Base-by-base conservation (phyloP, 2,797 vertebrate species). In the Manis javanica region DNA sequence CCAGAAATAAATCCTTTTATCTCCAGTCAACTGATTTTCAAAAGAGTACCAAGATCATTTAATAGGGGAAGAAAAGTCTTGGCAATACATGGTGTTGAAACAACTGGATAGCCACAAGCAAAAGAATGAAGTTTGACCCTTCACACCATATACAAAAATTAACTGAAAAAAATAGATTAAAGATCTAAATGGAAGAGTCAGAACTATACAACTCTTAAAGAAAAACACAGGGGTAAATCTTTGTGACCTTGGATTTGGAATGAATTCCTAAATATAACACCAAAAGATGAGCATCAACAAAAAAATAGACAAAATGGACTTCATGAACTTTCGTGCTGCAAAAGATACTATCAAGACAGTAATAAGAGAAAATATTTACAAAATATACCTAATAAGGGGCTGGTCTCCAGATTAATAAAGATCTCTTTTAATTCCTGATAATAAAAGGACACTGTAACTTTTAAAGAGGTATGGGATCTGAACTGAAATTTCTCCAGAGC, bases 191-290 rank as follows among this genome's bases (percentile, higher is more conserved):
- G 49, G n/a, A 34, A 34, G 83, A 66, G 39, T 26, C 49, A 82
- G 87, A 85, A 57, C 24, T 66, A 37, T 69, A 39, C 84, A 87
- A 39, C 8, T 66, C 31, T 49, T 57, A 42, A 16, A 34, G 31
- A 68, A 88, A 95, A 71, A n/a, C 6, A 46, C 16, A 66, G 39
- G 9, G n/a, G 34, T 39, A 51, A 82, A 57, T 91, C 37, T 39
- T 75, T 12, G n/a, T 18, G 18, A n/a, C 51, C n/a, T 66, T 68
- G n/a, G 26, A 39, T 74, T 75, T 82, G 19, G 26, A 46, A 53
- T 86, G 15, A 19, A 85, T 96, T 79, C 37, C 79, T 93, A 95
- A 64, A 75, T 49, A 34, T 26, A 57, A 94, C 8, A 61, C 24
- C 11, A 71, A 86, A 82, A 89, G 31, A 94, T n/a, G 12, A 86